Evolutionary conservation across 2,113 vertebrate species (phyloP).

Genomic region (Mobula hypostoma): DNA sequence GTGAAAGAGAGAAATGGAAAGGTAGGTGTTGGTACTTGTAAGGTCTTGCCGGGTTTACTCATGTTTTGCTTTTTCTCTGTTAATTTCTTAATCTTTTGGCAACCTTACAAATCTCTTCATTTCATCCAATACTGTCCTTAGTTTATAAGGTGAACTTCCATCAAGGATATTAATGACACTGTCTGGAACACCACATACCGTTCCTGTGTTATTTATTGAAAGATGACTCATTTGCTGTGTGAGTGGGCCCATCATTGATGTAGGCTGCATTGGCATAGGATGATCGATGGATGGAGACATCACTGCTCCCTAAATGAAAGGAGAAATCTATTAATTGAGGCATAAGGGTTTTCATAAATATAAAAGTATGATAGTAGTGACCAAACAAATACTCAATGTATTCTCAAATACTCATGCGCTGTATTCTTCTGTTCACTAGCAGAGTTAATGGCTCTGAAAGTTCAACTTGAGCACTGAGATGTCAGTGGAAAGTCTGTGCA

Average conservation of each 20-base stretch:
- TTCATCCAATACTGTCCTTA: no score
- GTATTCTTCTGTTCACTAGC: neutral
- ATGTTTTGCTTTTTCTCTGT: no score
- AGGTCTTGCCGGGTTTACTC: no score
- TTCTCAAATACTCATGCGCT: no score
- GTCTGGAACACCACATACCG: slow-evolving; percentile 66
- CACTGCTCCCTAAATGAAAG: slow-evolving; percentile 74
- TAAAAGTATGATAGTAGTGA: neutral
- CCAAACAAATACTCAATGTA: neutral
- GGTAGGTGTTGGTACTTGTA: no score
- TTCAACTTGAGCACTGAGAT: neutral
- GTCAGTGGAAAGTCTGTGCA: neutral
- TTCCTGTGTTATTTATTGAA: slow-evolving; percentile 81
- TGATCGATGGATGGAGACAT: slow-evolving; percentile 97
- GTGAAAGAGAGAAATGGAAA: no score
- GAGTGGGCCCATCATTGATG: slow-evolving; percentile 86
- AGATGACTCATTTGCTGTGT: slow-evolving; percentile 97
- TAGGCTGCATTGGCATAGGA: slow-evolving; percentile 89
- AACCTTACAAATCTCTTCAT: no score
- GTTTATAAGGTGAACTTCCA: neutral
- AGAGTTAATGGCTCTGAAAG: neutral
- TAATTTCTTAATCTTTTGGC: no score
- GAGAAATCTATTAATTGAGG: neutral
- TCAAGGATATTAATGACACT: neutral
- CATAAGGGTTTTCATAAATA: neutral